phyloP scores from a whole-genome alignment of 1,140 invertebrate species.

The Drosophila lacteicornis region DNA sequence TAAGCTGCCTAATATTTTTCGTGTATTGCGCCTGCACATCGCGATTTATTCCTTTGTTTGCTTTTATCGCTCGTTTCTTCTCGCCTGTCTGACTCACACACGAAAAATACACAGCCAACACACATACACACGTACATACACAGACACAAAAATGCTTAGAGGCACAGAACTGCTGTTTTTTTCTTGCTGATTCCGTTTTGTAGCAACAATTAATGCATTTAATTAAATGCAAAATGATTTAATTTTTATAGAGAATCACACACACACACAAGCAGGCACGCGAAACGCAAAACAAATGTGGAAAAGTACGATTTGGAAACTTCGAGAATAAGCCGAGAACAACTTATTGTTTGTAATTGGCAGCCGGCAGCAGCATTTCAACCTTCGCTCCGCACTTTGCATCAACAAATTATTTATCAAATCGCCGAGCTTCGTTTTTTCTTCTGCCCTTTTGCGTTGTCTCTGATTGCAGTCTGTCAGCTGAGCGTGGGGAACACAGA shows the following conservation, averaged over 20 bases:
- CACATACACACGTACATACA: slow-evolving; percentile 8
- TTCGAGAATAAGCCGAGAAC: slow-evolving; percentile 61
- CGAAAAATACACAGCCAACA: slow-evolving; percentile 26
- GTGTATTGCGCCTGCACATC: slow-evolving; percentile 56
- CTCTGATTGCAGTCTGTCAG: slow-evolving; percentile 74
- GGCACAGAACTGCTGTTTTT: slow-evolving; percentile 50
- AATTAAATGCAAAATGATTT: slow-evolving; percentile 79
- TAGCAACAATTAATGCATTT: slow-evolving; percentile 63
- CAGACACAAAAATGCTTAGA: slow-evolving; percentile 12
- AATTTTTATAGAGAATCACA: slow-evolving; percentile 61
- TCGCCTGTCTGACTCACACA: slow-evolving; percentile 66
- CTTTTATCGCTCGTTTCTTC: slow-evolving; percentile 72
- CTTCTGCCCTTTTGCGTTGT: slow-evolving; percentile 30
- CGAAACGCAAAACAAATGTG: slow-evolving; percentile 31
- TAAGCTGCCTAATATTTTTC: slow-evolving; percentile 55
- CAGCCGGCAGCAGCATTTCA: slow-evolving; percentile 25
- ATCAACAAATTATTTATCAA: slow-evolving; percentile 66
- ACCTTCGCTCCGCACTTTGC: slow-evolving; percentile 61
- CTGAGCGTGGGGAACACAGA: slow-evolving; percentile 53
- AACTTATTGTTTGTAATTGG: slow-evolving; percentile 37
- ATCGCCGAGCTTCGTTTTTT: slow-evolving; percentile 34
- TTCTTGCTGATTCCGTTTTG: slow-evolving; percentile 30
- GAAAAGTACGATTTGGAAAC: slow-evolving; percentile 51
- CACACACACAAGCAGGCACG: slow-evolving; percentile 19
- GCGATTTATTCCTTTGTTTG: slow-evolving; percentile 74